Evolutionary conservation across 2,888 invertebrate species (phyloP), one percentile per base, ranked within the genome.

Genomic region (Cephalotes varians): DNA sequence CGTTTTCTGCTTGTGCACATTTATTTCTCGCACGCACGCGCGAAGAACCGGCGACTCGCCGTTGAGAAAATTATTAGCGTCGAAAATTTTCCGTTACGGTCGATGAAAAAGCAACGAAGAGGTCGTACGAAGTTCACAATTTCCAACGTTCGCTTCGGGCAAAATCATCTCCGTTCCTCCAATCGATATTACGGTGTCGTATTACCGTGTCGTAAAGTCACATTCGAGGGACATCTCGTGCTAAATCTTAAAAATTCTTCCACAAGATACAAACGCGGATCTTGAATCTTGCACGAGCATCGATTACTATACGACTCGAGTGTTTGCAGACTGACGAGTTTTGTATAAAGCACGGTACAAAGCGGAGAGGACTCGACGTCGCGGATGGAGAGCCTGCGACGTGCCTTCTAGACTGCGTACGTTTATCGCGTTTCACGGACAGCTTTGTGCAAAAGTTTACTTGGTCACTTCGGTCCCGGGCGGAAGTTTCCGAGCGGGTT

Each of bases 1-100:
- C 81, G 82, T 85, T 84, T 40, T 84, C 84, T 83, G 71, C 21
- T 82, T 49, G 34, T 21, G 54, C 44, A 64, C 54, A 49, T 25
- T 37, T 25, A 69, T 51, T 71, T 58, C 44, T 56, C 37, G 18
- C 60, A 49, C 60, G 60, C 47, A 58, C 28, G 34, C 51, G n/a
- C 21, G 28, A 40, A n/a, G 12, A 40, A 40, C 40, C 40, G 12
- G 40, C 12, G 12, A 40, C 40, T 12, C 12, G 40, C 40, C 12
- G 37, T 15, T 40, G 25, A 56, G 44, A 58, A 69, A 79, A 79
- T 71, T 76, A 67, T 51, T 6, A 2, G 37, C 77, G 77, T 69
- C 21, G 25, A 56, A 64, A 47, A 77, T 69, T 58, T 21, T 58
- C 44, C 56, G 77, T 71, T 56, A 21, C 44, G 31, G 21, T 60